These are phyloP conservation scores for Batillaria attramentaria DNA, from an alignment of 1,140 invertebrate genomes.

Conservation along the genomic window DNA sequence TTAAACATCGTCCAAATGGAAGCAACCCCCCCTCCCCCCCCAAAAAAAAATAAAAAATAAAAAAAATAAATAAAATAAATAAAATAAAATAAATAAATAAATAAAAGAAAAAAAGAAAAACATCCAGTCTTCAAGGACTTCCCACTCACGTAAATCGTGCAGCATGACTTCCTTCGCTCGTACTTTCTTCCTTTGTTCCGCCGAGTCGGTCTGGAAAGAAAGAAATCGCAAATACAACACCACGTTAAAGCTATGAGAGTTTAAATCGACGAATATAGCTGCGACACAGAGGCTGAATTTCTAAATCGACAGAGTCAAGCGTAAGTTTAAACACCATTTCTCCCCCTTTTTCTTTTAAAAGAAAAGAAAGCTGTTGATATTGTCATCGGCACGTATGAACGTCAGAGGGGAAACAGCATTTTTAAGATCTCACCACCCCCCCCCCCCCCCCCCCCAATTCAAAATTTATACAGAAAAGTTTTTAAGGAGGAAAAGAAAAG, in stretches of 20 bases:
- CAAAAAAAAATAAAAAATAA: background rate
- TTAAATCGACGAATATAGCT: background rate
- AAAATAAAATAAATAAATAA: background rate
- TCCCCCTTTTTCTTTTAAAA: background rate
- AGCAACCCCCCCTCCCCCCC: background rate
- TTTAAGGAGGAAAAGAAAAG: too few relatives aligned
- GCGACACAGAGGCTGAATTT: background rate
- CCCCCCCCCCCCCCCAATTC: too few relatives aligned
- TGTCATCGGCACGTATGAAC: too few relatives aligned
- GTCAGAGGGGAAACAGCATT: background rate
- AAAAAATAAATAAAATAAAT: background rate
- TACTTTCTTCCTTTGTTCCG: conserved; percentile 1
- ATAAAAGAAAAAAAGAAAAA: background rate
- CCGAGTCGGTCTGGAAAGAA: background rate
- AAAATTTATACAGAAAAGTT: too few relatives aligned
- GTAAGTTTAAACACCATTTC: background rate
- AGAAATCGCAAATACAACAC: background rate
- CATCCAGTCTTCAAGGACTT: background rate
- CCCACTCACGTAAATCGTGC: conserved; percentile 19
- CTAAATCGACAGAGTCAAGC: background rate
- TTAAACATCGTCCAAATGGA: background rate
- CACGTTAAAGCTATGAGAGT: background rate
- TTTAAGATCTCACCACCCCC: background rate
- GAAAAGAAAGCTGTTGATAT: too few relatives aligned
- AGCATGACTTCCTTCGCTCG: conserved; percentile 28